Evolutionary conservation across 2,888 invertebrate genomes (phyloP), one percentile per base, ranked within the genome.

Genomic region (Cetonia aurata): DNA sequence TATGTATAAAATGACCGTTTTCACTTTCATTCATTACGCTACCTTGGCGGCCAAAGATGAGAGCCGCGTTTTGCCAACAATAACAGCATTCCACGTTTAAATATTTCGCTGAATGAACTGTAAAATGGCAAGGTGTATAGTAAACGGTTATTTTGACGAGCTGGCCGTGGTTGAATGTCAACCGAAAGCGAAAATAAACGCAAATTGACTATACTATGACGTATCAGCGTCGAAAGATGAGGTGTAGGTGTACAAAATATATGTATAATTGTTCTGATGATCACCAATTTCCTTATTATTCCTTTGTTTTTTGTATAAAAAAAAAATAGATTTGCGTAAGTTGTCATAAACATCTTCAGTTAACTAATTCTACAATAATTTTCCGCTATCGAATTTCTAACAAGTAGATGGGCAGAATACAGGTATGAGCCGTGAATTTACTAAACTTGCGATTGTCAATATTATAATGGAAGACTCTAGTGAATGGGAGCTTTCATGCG

Each of bases 31-130:
- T 53, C 53, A 53, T 9, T 25, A 25, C 25, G 25, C 25, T 25
- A 25, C 25, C 25, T 25, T 25, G 25, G n/a, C 15, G 15, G n/a
- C 25, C n/a, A 10, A n/a, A 25, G 31, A 53, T 53, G 31, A 53
- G 31, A 31, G n/a, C 17, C n/a, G 42, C 42, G 44, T 13, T 6
- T 37, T 59, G 59, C 59, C 25, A 25, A 25, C 59, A 59, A 59
- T 19, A 59, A 42, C 42, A 59, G 44, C 59, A 59, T 59, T 59
- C 59, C 59, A 59, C 25, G 25, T 4, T 44, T 42, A 59, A 59
- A 44, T 44, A 19, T 17, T 59, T 17, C 44, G 59, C 44, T 59
- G 59, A 59, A 59, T 59, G 59, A 59, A 59, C 44, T 12, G 59
- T 17, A 44, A 59, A 42, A 19, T 42, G 42, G 59, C 25, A 44